phyloP scores from a whole-genome alignment of 2,797 vertebrate genomes.

The Sorex maritimensis region DNA sequence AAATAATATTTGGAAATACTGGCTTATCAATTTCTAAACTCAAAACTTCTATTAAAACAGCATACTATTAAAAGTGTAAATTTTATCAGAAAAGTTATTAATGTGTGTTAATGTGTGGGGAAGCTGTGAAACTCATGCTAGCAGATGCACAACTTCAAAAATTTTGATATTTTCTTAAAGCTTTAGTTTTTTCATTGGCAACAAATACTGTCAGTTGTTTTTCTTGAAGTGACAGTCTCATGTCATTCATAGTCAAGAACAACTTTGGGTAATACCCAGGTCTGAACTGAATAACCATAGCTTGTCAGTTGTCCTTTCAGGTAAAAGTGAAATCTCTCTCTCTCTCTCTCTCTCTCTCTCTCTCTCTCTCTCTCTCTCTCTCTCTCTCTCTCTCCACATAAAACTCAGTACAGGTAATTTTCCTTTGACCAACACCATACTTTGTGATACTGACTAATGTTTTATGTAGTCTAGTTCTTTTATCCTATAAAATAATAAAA shows the following conservation, averaged over 20 bases:
- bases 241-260: conserved; percentile 55
- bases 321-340: too few species aligned
- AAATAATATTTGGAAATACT: neutral
- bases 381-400: neutral
- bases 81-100: neutral
- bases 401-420: neutral
- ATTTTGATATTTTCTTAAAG: conserved; percentile 24
- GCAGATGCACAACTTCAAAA: neutral
- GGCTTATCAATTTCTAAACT: neutral
- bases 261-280: conserved; percentile 44
- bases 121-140: conserved; percentile 28
- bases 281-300: conserved; percentile 3
- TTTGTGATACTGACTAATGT: neutral
- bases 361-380: too few species aligned
- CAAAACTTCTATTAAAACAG: neutral
- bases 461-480: neutral
- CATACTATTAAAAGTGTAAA: neutral
- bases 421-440: neutral
- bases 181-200: conserved; percentile 5
- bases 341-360: too few species aligned
- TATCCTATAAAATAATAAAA: neutral
- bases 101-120: neutral
- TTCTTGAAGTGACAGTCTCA: conserved; percentile 4
- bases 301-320: neutral
- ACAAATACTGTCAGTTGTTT: neutral